These are phyloP conservation scores for Oreotragus oreotragus DNA, from an alignment of 2,113 vertebrate species.

Conservation along the genomic window DNA sequence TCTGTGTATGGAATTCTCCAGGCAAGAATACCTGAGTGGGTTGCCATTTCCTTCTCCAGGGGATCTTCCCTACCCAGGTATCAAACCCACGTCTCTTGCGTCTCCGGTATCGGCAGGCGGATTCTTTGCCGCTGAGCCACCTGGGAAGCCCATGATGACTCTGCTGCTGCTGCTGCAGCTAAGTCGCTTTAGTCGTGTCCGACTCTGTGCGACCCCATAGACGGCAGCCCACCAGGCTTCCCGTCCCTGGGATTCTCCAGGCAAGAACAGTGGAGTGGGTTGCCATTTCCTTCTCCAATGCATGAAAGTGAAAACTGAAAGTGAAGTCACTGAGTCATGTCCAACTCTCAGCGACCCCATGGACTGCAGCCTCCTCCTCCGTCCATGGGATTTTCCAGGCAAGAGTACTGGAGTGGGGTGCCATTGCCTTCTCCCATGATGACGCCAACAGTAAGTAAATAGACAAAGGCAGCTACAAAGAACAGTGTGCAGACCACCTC, in stretches of 20 bases:
- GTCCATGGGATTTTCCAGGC: not conserved
- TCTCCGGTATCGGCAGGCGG: accelerated
- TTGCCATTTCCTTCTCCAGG: not conserved
- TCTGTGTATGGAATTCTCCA: not conserved
- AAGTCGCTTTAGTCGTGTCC: not conserved
- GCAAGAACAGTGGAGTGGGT: no score
- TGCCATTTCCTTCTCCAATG: no score
- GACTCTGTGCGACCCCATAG: not conserved
- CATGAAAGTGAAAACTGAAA: no score
- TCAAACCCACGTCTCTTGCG: no score
- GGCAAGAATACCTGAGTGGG: not conserved
- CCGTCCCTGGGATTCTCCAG: no score
- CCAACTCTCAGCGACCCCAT: not conserved
- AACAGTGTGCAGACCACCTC: not conserved
- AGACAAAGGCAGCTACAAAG: not conserved
- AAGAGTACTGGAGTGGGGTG: not conserved
- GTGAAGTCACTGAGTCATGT: no score
- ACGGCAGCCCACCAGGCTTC: no score
- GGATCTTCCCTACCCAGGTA: not conserved
- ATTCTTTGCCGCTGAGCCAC: not conserved
- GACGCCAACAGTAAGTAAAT: no score
- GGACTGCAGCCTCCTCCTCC: not conserved
- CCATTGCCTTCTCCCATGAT: not conserved
- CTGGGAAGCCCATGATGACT: not conserved
- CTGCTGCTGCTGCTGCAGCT: no score